phyloP scores from a whole-genome alignment of 2,113 vertebrate species.

The Nycticryphes semicollaris region DNA sequence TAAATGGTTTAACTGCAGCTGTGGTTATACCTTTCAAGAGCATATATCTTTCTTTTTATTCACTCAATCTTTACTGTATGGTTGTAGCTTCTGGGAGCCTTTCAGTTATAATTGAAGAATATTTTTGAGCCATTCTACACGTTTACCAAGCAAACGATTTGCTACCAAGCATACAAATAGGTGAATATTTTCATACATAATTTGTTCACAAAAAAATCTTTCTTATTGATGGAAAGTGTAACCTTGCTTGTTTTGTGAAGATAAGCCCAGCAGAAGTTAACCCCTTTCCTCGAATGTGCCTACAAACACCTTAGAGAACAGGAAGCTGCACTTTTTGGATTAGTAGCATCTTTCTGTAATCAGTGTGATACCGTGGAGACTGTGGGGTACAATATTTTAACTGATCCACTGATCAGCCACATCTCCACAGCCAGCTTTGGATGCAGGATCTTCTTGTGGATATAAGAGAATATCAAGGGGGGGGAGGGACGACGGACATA shows the following conservation, averaged over 20 bases:
- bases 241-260: not conserved
- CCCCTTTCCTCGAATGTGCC: not conserved
- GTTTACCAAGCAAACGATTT: not conserved
- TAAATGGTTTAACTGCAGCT: not conserved
- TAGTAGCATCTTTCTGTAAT: not conserved
- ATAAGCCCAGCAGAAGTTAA: not conserved
- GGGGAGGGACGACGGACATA: too few species aligned
- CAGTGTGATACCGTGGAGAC: not conserved
- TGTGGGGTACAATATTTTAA: not conserved
- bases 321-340: not conserved
- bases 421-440: not conserved
- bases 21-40: not conserved
- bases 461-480: not conserved
- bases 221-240: not conserved
- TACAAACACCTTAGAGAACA: not conserved
- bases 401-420: not conserved
- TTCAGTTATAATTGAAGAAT: not conserved
- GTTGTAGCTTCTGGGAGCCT: not conserved
- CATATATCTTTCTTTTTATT: not conserved
- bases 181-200: not conserved
- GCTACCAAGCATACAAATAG: not conserved
- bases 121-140: not conserved
- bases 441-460: not conserved
- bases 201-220: not conserved
- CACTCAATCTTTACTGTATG: not conserved